phyloP scores from a whole-genome alignment of 2,888 invertebrate species.

The Lysandra coridon region DNA sequence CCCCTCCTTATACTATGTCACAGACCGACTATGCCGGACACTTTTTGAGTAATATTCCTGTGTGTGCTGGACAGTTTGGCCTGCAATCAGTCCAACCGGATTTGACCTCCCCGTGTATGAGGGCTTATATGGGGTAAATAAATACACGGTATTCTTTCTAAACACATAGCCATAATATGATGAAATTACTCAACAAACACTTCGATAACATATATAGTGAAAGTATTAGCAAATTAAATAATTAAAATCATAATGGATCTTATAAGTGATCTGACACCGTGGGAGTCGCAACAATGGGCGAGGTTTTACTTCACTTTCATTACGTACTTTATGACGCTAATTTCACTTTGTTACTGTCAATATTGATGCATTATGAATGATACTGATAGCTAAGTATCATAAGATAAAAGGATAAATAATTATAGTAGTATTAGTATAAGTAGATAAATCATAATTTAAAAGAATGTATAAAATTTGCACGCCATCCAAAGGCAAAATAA shows the following conservation, averaged over 20 bases:
- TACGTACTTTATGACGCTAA: slow-evolving; percentile 41
- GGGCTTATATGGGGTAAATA: not conserved
- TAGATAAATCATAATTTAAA: no score
- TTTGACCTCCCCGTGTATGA: not conserved
- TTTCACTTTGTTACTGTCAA: not conserved
- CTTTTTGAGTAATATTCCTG: no score
- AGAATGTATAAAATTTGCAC: no score
- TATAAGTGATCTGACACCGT: slow-evolving; percentile 68
- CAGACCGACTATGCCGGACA: no score
- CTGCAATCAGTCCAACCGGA: no score
- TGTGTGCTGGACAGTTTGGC: no score
- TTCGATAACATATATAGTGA: slow-evolving; percentile 46
- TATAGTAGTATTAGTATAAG: no score
- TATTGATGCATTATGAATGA: not conserved
- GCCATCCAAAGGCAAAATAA: no score
- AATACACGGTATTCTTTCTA: not conserved
- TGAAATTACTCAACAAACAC: slow-evolving; percentile 32
- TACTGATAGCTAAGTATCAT: no score
- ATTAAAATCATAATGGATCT: slow-evolving; percentile 49
- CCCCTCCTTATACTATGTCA: no score
- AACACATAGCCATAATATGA: not conserved
- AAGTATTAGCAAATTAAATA: slow-evolving; percentile 46
- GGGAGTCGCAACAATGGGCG: slow-evolving; percentile 66
- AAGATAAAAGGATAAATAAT: no score
- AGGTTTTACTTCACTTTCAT: slow-evolving; percentile 67